phyloP scores from a whole-genome alignment of 2,888 invertebrate genomes.

The Vanessa cardui region DNA sequence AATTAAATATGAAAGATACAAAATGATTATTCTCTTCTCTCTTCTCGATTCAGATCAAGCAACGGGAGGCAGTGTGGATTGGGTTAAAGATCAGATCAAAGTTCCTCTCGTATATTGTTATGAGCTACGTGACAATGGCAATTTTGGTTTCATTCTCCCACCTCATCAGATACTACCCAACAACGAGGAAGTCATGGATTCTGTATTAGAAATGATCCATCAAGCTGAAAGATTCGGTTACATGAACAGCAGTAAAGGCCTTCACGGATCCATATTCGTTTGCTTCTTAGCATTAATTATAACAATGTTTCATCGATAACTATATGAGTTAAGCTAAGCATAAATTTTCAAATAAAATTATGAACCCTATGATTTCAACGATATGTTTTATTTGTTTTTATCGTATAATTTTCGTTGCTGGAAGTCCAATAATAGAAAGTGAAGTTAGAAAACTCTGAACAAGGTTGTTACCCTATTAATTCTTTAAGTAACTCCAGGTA shows the following conservation, averaged over 20 bases:
- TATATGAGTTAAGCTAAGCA: background rate
- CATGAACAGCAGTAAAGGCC: constrained; percentile 48
- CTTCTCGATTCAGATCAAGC: constrained; percentile 78
- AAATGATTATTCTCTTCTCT: background rate
- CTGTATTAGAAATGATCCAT: constrained; percentile 62
- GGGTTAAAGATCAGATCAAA: constrained; percentile 86
- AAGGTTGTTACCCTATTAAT: no score
- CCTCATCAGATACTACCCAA: constrained; percentile 85
- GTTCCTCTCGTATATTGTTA: constrained; percentile 87
- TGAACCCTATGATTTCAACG: no score
- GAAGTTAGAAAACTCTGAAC: no score
- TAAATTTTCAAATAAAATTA: no score
- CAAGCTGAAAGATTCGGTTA: constrained; percentile 67
- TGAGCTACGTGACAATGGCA: constrained; percentile 87
- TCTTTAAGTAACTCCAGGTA: no score
- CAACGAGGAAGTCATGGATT: constrained; percentile 83
- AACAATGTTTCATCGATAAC: constrained; percentile 8
- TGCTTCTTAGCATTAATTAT: constrained; percentile 8
- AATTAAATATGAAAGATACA: background rate
- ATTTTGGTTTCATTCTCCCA: constrained; percentile 87
- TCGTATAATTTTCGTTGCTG: no score
- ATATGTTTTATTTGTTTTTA: no score
- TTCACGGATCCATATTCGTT: constrained; percentile 6
- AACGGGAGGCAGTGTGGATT: constrained; percentile 88
- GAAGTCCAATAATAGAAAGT: no score